phyloP scores from a whole-genome alignment of 2,113 vertebrate species.

The Carollia perspicillata region DNA sequence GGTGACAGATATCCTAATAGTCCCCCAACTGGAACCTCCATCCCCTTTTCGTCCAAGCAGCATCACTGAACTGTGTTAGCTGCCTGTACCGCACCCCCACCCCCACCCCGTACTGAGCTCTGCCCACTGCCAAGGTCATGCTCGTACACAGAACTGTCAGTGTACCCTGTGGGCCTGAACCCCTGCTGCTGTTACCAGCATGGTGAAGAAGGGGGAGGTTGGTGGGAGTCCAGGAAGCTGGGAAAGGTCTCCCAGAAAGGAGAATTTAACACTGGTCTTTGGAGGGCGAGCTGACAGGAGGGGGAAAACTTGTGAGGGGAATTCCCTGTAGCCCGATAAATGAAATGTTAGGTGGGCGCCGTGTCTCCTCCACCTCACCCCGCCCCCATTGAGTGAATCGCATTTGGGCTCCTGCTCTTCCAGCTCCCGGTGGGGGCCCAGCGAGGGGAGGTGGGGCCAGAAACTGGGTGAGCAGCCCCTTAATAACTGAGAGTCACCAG shows the following conservation, averaged over 20 bases:
- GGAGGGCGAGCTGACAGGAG: neutral
- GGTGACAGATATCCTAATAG: neutral
- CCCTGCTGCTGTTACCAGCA: neutral
- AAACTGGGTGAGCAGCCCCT: neutral
- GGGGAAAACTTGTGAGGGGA: neutral
- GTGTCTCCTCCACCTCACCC: neutral
- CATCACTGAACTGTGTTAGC: rapidly evolving
- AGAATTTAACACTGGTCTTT: neutral
- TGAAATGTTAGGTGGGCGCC: too few species aligned
- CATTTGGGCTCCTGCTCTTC: neutral
- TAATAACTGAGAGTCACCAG: neutral
- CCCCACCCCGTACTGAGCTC: rapidly evolving
- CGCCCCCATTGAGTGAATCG: rapidly evolving
- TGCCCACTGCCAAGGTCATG: neutral
- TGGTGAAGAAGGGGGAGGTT: neutral
- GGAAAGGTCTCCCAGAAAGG: neutral
- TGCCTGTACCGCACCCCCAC: neutral
- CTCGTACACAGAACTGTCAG: neutral
- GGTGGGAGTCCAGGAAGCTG: neutral
- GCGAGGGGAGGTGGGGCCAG: neutral
- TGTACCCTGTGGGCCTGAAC: rapidly evolving
- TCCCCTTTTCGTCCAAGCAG: neutral
- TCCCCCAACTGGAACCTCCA: neutral
- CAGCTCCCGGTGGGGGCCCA: too few species aligned
- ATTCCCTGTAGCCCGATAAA: too few species aligned